Evolutionary conservation across 2,888 invertebrate species (phyloP).

Genomic region (Campaea margaritaria): DNA sequence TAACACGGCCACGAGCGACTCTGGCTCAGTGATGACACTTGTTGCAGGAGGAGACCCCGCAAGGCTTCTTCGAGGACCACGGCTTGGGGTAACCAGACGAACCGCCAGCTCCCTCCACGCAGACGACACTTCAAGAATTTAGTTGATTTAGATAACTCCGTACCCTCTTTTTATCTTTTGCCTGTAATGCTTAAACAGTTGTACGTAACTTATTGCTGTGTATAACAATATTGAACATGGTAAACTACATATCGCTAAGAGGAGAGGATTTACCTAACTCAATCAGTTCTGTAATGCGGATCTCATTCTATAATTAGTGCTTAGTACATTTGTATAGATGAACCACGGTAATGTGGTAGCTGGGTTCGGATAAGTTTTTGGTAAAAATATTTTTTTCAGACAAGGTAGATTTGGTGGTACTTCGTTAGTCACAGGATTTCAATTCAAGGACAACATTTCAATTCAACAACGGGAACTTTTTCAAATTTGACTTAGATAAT

Average conservation of each 20-base stretch:
- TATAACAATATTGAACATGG: too few species aligned
- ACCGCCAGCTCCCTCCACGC: constrained; percentile 2
- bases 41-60: constrained; percentile 99
- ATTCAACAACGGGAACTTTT: too few species aligned
- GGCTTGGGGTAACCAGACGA: constrained; percentile 91
- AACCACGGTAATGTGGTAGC: too few species aligned
- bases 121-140: constrained; percentile 10
- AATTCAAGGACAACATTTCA: too few species aligned
- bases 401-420: too few species aligned
- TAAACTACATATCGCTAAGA: neutral
- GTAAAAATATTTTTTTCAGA: too few species aligned
- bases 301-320: neutral
- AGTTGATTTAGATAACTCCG: constrained; percentile 23
- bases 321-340: neutral
- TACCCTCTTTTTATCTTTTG: too few species aligned
- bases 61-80: constrained; percentile 99
- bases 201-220: too few species aligned
- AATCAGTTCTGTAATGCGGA: constrained; percentile 8
- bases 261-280: constrained; percentile 13
- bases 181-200: too few species aligned
- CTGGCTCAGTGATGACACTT: constrained; percentile 85
- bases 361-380: too few species aligned
- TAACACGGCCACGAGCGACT: constrained; percentile 82
- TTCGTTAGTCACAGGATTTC: too few species aligned
- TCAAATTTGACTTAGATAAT: too few species aligned